A percentile compares a stretch with the other conserved stretches of the same genome.
Conservation (phyloP, 2,797 vertebrate species). For the Sorex maritimensis region DNA sequence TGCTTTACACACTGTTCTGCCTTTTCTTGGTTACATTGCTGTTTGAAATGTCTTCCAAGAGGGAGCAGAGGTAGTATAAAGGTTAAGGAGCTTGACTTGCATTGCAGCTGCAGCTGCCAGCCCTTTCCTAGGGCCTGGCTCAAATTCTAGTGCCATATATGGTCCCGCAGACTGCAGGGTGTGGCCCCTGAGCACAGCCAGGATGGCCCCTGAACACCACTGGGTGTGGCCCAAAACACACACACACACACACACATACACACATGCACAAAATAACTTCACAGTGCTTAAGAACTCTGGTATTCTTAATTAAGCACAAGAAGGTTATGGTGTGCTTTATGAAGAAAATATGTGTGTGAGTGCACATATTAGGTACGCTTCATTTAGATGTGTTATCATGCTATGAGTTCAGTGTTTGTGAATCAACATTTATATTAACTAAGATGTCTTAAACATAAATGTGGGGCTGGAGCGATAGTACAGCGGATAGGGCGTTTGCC, state of each 20-base stretch:
- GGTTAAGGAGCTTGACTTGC: too few species aligned
- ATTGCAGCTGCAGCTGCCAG: too few species aligned
- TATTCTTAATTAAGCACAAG: constrained; percentile 30
- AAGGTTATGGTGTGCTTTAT: constrained; percentile 21
- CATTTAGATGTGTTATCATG: background rate
- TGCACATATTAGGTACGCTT: constrained; percentile 25
- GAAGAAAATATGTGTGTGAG: background rate
- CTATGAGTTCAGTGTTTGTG: constrained; percentile 53
- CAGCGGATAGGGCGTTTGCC: too few species aligned
- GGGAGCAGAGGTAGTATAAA: background rate
- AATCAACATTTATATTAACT: constrained; percentile 47
- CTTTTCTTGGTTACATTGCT: constrained; percentile 64
- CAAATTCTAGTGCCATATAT: too few species aligned
- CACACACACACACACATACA: too few species aligned
- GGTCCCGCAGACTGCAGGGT: too few species aligned
- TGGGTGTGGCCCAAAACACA: too few species aligned
- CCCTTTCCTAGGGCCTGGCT: too few species aligned
- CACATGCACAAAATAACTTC: background rate
- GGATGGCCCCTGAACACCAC: too few species aligned
- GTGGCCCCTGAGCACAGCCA: too few species aligned
- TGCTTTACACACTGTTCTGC: constrained; percentile 40
- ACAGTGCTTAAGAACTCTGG: constrained; percentile 8
- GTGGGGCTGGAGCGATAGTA: too few species aligned
- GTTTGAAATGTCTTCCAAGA: constrained; percentile 39
- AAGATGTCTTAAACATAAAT: constrained; percentile 59